These are phyloP conservation scores for Syrrhaptes paradoxus DNA, from an alignment of 2,113 vertebrate genomes.

Conservation along the genomic window DNA sequence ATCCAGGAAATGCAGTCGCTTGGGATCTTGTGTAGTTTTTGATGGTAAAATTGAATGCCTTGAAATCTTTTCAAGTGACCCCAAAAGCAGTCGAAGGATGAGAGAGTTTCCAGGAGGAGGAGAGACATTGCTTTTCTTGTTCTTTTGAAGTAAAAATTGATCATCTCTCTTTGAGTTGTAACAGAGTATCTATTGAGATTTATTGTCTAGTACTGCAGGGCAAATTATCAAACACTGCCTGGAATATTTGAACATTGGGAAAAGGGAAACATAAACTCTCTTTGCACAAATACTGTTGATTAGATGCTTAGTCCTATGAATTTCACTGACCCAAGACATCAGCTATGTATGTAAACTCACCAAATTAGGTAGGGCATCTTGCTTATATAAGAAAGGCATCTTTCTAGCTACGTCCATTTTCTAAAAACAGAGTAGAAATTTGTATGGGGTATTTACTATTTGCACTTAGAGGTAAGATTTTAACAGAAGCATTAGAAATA, in stretches of 20 bases:
- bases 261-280: background rate
- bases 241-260: background rate
- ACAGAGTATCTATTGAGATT: background rate
- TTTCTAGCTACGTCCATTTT: background rate
- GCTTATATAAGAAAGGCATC: background rate
- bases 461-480: background rate
- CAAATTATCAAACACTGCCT: background rate
- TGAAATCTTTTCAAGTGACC: background rate
- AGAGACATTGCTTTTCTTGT: background rate
- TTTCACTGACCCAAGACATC: background rate
- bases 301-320: background rate
- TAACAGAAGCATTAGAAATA: background rate
- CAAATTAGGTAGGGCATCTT: background rate
- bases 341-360: background rate
- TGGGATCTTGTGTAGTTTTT: background rate
- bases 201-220: background rate
- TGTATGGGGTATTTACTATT: background rate
- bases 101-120: background rate
- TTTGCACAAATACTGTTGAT: background rate
- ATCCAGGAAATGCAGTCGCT: background rate
- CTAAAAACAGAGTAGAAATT: background rate
- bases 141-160: constrained; percentile 8
- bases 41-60: background rate
- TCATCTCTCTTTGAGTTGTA: background rate
- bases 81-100: background rate